Evolutionary conservation across 2,797 vertebrate genomes (phyloP), one percentile per base, ranked within the genome.

Genomic region (Hyperoplus lanceolatus): DNA sequence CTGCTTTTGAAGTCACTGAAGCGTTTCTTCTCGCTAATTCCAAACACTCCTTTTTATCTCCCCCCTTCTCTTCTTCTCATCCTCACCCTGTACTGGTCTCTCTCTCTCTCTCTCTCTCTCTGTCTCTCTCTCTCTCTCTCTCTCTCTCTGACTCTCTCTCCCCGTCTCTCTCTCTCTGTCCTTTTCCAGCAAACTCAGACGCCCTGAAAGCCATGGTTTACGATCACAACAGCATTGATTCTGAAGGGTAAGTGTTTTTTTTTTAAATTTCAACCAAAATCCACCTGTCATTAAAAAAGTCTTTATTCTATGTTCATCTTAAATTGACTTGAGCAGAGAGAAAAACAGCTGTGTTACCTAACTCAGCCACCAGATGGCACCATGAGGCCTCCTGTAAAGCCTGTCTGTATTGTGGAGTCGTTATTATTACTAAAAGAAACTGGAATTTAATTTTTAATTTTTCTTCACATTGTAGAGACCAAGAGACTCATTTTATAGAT

Each of bases 171-270:
- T 50, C 50, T 79, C 18, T 73, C 41, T 70, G 13, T 61, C 48
- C 6, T 5, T 73, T 63, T 61, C 8, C 92, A 99, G 98, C 98
- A 39, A 99, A 99, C 90, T 95, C 95, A 0, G 98, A 98, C 80
- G 96, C 98, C 60, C 94, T 99, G 83, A 97, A 97, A 81, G 98
- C 98, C 85, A 98, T 99, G 98, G 87, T 99, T 69, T 87, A 94
- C 61, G 96, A 97, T 12, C 96, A 94, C 93, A 96, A 94, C 93
- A 96, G 94, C 88, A 69, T 96, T 21, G 97, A 99, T 43, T 96
- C 96, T 38, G 98, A 98, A 42, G 96, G 96, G 98, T 99, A 91
- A 96, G 96, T 85, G 54, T 69, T 3, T 21, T 6, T 14, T 2
- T 42, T 21, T 21, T 2, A 1, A 21, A 21, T 21, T 21, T 21